Evolutionary conservation across 1,140 invertebrate genomes (phyloP).

Genomic region (Eupristina koningsbergeri): DNA sequence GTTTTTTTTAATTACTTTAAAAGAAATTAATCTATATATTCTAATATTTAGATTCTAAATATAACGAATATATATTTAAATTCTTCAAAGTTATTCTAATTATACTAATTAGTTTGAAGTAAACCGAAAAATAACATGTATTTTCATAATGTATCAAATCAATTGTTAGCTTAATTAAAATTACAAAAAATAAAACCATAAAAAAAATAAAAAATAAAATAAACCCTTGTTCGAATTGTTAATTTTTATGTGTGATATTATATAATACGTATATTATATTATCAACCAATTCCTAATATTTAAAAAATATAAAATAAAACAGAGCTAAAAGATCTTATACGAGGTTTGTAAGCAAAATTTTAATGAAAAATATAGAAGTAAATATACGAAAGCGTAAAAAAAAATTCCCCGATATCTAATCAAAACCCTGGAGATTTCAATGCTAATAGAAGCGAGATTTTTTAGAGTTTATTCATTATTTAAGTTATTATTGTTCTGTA

Average conservation of each 20-base stretch:
- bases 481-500: background rate
- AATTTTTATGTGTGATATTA: background rate
- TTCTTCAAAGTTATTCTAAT: background rate
- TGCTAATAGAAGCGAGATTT: conserved; percentile 1
- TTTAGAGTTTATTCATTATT: background rate
- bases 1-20: background rate
- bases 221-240: background rate
- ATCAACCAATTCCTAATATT: too few relatives aligned
- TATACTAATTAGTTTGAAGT: background rate
- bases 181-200: background rate
- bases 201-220: background rate
- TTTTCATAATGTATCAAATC: background rate
- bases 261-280: too few relatives aligned
- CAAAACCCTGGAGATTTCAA: conserved; percentile 22
- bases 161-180: background rate
- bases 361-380: too few relatives aligned
- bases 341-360: too few relatives aligned
- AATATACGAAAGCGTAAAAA: background rate
- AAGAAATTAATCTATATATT: background rate
- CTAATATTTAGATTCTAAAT: too few relatives aligned
- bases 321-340: too few relatives aligned
- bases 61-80: background rate
- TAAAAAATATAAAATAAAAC: too few relatives aligned
- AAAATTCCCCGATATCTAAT: background rate
- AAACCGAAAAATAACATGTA: background rate